These are phyloP conservation scores for Harpagus bidentatus DNA, from an alignment of 2,113 vertebrate genomes.

Conservation along the genomic window DNA sequence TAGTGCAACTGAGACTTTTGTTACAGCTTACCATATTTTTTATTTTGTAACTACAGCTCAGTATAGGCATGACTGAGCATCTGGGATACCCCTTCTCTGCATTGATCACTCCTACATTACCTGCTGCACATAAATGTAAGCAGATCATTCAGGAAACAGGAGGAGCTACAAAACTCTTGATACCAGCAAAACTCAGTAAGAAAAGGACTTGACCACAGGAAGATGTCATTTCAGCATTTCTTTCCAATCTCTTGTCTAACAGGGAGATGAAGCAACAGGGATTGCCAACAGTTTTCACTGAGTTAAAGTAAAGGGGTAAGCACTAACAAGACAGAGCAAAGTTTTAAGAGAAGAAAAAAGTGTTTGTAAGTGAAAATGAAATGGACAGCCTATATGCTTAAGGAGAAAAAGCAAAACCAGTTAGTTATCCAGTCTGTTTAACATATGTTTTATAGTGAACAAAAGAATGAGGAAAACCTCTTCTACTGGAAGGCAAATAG, in stretches of 20 bases:
- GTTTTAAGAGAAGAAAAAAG: not conserved
- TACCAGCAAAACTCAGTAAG: not conserved
- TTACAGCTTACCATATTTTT: not conserved
- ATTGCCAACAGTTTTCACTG: not conserved
- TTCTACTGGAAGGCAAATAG: not conserved
- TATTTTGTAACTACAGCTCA: not conserved
- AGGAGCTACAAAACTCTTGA: not conserved
- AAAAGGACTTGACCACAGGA: not conserved
- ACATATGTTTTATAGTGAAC: not conserved
- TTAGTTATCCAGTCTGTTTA: not conserved
- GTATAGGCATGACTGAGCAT: not conserved
- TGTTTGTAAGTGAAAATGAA: not conserved
- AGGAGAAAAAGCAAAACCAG: not conserved
- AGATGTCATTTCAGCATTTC: not conserved
- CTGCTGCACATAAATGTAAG: not conserved
- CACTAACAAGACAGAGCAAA: not conserved
- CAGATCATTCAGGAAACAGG: not conserved
- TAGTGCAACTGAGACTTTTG: not conserved
- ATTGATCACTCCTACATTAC: not conserved
- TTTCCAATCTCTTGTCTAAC: not conserved
- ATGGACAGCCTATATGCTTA: not conserved
- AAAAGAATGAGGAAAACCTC: not conserved
- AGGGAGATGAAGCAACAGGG: not conserved
- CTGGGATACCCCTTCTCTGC: not conserved
- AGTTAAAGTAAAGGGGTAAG: not conserved